Base-by-base conservation (phyloP, 2,113 vertebrate species). In the Rallus limicola region DNA sequence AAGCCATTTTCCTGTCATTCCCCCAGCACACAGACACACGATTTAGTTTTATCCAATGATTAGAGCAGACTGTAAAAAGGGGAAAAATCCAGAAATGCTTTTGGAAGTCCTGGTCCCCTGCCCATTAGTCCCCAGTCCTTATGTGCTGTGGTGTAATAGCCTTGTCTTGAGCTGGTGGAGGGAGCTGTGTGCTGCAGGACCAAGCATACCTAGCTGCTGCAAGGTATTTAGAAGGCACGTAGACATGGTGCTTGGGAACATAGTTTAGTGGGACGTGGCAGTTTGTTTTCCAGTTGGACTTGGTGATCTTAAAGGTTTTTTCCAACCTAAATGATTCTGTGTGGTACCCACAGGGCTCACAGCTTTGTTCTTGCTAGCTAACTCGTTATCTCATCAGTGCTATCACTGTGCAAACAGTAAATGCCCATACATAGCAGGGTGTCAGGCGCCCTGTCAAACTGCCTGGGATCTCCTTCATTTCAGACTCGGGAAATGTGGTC, bases 401-500 rank as follows among this genome's bases (percentile, higher is more conserved):
- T 16, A 2, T 38, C 2, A 1, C 36, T 1, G 1, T 9, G 62
- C 1, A 0, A 31, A 16, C 8, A 48, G 55, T 4, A 5, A 28
- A 31, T 33, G 28, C 19, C 23, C 9, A 1, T 1, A 2, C 2
- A 7, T 29, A 12, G 53, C 1, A 2, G 23, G 40, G 40, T 1
- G 0, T 48, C 26, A 4, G 59, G 72, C 23, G 50, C 64, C 36
- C 8, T 46, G 74, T 29, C 42, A 15, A 15, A 25, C 24, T 17
- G 48, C 33, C 58, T n/a, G 36, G 16, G 79, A 38, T 38, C 42
- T 15, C 17, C 40, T 5, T 12, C 17, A 11, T 76, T 87, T 52
- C 48, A 56, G 26, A 5, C 34, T n/a, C 19, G 18, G 28, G 60
- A 48, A 44, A 16, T 23, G 46, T 3, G 29, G 52, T 71, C 4